Base-by-base conservation (phyloP, 2,888 invertebrate genomes). In the Calliopum simillimum region DNA sequence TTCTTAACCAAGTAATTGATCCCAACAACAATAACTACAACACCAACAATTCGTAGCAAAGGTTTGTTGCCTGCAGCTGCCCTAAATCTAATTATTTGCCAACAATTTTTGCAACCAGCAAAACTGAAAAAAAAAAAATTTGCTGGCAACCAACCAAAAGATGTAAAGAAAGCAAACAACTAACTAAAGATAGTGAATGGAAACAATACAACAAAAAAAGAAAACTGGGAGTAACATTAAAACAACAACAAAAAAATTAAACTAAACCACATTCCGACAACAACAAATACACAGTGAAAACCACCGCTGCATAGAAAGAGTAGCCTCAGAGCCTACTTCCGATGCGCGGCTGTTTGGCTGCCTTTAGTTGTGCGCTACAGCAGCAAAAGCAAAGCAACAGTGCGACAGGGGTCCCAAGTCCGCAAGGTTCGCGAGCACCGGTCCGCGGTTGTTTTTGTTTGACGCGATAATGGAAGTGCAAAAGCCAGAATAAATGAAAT, bases 301-400 rank as follows among this genome's bases (percentile, higher is more conserved):
- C 55, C 43, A n/a, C 44, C 21, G 43, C 51, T 64, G n/a, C 19
- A 44, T 23, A 55, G 44, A 65, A 44, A 55, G 55, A 56, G 55
- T 23, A 61, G 51, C 47, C 59, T 14, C 21, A 66, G 67, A 67
- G 71, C 71, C 73, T 62, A 70, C 73, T 70, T 73, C 71, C 71
- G 73, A 69, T 49, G 68, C 33, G 33, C 33, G 33, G 33, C 33
- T 33, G 8, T 33, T 33, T 33, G 4, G 33, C 5, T 33, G 21
- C 59, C 19, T 49, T 11, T n/a, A 46, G 46, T n/a, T n/a, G 56
- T 21, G 46, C 21, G 8, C 33, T 33, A 33, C 8, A 33, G 33
- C 33, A n/a, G n/a, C n/a, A n/a, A n/a, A n/a, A n/a, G n/a, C 33
- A 33, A 33, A 8, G 33, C 8, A 33, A 33, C 33, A 33, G 33